Conservation (phyloP, 35 echinoderm and acorn worm species). For the Lytechinus pictus region DNA sequence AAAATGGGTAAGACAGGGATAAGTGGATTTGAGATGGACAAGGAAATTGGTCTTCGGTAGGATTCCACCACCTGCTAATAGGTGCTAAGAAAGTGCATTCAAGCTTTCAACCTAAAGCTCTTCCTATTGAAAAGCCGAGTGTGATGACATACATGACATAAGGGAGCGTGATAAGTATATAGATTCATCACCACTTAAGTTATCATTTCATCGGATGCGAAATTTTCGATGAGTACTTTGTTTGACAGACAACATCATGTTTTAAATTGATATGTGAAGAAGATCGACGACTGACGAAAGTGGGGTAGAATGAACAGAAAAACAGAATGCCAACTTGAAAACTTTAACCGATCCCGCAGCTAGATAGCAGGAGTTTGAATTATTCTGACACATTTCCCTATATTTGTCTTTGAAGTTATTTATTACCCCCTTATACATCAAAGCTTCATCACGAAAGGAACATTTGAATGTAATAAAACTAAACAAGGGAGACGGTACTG, state of each 20-base stretch:
- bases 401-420: not conserved
- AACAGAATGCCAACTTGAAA: not conserved
- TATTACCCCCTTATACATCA: not conserved
- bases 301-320: not conserved
- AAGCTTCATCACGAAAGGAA: not conserved
- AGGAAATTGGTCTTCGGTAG: not conserved
- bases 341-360: not conserved
- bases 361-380: not conserved
- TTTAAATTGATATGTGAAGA: not conserved
- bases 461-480: not conserved
- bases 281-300: not conserved
- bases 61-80: constrained; percentile 10
- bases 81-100: constrained; percentile 10
- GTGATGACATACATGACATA: not conserved
- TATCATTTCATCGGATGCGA: not conserved
- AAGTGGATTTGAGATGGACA: not conserved
- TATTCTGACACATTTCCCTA: not conserved
- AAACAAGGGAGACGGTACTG: too few species aligned
- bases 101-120: not conserved
- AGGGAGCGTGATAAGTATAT: not conserved
- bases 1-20: not conserved
- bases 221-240: not conserved
- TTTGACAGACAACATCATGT: not conserved
- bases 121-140: not conserved
- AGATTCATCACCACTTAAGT: not conserved